Evolutionary conservation across 2,888 invertebrate genomes (phyloP), one percentile per base, ranked within the genome.

Genomic region (Sthenelais limicola): DNA sequence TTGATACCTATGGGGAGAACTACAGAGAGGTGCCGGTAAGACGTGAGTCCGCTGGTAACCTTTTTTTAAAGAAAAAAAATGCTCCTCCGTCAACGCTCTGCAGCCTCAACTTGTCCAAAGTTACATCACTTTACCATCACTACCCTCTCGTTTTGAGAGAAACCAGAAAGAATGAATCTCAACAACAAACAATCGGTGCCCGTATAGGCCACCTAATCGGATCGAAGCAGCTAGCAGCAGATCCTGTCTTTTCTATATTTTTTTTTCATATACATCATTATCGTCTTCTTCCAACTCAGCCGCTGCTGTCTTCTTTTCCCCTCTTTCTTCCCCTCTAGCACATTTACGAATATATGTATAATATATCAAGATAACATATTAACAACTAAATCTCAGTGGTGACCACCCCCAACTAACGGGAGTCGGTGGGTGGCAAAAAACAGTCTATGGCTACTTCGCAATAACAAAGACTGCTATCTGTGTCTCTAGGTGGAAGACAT

Each of bases 71-170:
- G n/a, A n/a, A n/a, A n/a, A n/a, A n/a, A 62, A 21, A 62, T 28
- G 9, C 62, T 62, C 62, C 38, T 9, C 24, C 15, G 52, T 24
- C 28, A 52, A 18, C 51, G 43, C 35, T 26, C 26, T 56, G 54
- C 38, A 51, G 26, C 70, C 43, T 51, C 30, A 70, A 70, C 70
- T 70, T 70, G 70, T 70, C 70, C 70, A 70, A 70, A 51, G 21
- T 70, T 70, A 70, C 70, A 70, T 51, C 62, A 62, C 43, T 62
- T 43, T 38, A 62, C 24, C 62, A 62, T 62, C 62, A 35, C 43
- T 43, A 26, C 52, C 15, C 26, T 24, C 32, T 67, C n/a, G n/a
- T n/a, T n/a, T n/a, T n/a, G n/a, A n/a, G n/a, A n/a, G n/a, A n/a
- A n/a, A n/a, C n/a, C n/a, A n/a, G n/a, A n/a, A n/a, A n/a, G n/a